Percentiles rank a stretch among this genome's conserved stretches.
Conservation (phyloP, 2,113 vertebrate species). For the Ochotona curzoniae region DNA sequence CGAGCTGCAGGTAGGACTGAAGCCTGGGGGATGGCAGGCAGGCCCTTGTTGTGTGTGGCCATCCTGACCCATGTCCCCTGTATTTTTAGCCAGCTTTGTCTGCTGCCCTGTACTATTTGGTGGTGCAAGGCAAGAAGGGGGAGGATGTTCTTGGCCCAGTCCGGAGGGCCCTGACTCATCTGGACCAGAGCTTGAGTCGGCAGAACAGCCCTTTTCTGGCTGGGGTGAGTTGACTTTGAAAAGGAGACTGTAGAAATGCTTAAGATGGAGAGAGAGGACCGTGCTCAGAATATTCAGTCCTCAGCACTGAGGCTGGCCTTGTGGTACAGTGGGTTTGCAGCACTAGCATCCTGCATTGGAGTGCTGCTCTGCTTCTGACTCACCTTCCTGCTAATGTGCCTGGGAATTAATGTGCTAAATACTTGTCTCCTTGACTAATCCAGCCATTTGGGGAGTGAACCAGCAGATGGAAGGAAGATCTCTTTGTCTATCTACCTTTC, state of each 20-base stretch:
- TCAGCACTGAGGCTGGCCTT: neutral
- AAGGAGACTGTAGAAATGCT: neutral
- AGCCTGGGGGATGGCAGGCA: neutral
- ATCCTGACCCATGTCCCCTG: neutral
- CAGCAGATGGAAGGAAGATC: too few species aligned
- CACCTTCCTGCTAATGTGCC: too few species aligned
- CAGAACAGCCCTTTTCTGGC: constrained; percentile 86
- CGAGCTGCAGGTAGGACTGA: constrained; percentile 90
- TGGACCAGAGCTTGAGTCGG: constrained; percentile 89
- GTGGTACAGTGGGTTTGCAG: too few species aligned
- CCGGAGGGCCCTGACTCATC: constrained; percentile 83
- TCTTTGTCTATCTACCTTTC: too few species aligned
- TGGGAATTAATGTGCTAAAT: too few species aligned
- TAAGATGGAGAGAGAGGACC: neutral
- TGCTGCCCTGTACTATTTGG: constrained; percentile 87
- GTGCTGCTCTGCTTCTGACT: too few species aligned
- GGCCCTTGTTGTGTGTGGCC: neutral
- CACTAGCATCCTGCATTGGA: too few species aligned
- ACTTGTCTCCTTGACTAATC: too few species aligned
- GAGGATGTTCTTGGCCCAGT: constrained; percentile 85
- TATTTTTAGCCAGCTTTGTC: constrained; percentile 87
- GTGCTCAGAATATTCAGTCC: neutral
- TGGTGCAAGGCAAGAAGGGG: constrained; percentile 89
- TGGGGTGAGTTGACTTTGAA: constrained; percentile 85
- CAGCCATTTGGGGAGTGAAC: too few species aligned